A percentile compares a stretch with the other conserved stretches of the same genome.
phyloP scores from a whole-genome alignment of 1,140 invertebrate species.

The Hestina assimilis region DNA sequence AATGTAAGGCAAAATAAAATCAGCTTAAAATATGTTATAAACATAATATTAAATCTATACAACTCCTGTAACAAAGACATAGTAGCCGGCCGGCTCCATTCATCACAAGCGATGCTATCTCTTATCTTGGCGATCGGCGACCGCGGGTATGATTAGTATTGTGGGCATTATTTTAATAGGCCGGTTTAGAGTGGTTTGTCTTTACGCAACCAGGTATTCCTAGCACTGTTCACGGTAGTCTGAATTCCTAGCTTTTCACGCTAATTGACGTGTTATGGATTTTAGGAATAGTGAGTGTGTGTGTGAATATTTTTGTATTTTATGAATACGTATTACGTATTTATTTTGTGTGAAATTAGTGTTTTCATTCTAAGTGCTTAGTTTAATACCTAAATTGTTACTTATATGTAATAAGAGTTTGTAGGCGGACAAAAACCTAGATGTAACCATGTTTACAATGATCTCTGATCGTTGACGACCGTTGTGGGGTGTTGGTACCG shows the following conservation, averaged over 20 bases:
- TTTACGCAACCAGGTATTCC: conserved; percentile 15
- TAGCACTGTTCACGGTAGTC: background rate
- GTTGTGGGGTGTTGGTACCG: too few species aligned
- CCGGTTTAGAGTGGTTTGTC: conserved; percentile 9
- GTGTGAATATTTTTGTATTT: background rate
- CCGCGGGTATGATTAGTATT: conserved; percentile 11
- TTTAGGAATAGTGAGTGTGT: background rate
- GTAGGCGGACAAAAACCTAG: too few species aligned
- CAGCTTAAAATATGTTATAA: too few species aligned
- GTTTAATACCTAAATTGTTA: too few species aligned
- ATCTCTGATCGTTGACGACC: too few species aligned
- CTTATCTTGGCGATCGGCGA: conserved; percentile 9
- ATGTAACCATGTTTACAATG: too few species aligned
- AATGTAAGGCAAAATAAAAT: too few species aligned
- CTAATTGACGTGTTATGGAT: conserved; percentile 5
- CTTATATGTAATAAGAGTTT: too few species aligned
- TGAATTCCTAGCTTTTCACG: conserved; percentile 8
- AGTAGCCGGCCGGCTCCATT: conserved; percentile 10
- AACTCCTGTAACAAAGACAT: conserved; percentile 4
- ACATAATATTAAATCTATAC: too few species aligned
- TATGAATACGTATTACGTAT: background rate
- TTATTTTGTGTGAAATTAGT: too few species aligned
- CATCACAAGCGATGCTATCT: conserved; percentile 21
- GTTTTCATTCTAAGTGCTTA: too few species aligned
- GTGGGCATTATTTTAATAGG: conserved; percentile 19